Conservation (phyloP, 2,888 invertebrate genomes). For the Colostygia pectinataria region DNA sequence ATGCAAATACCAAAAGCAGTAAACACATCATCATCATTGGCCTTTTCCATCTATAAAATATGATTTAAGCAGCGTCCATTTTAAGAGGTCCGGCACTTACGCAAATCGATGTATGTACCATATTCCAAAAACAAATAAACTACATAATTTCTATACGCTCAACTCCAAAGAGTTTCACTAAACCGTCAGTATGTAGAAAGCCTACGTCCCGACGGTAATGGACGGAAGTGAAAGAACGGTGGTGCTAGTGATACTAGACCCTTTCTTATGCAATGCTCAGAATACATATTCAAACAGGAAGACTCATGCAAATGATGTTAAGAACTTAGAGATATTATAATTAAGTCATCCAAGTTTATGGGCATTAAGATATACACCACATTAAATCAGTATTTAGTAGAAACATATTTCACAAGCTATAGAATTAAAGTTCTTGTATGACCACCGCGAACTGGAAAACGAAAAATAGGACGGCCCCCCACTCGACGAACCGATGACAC, state of each 20-base stretch:
- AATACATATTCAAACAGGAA: conserved; percentile 24
- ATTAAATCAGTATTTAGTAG: neutral
- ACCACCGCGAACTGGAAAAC: too few species aligned
- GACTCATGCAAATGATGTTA: neutral
- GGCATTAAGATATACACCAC: neutral
- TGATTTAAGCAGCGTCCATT: too few species aligned
- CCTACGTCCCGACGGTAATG: conserved; percentile 20
- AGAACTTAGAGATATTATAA: conserved; percentile 5
- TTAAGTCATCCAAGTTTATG: conserved; percentile 6
- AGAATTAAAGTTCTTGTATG: too few species aligned
- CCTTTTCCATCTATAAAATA: too few species aligned
- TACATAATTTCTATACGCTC: neutral
- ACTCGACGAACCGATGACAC: too few species aligned
- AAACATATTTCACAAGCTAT: too few species aligned
- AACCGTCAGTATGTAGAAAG: conserved; percentile 32
- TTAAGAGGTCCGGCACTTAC: too few species aligned
- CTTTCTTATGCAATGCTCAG: conserved; percentile 19
- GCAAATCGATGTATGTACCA: too few species aligned
- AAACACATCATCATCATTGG: too few species aligned
- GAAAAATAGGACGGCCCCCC: too few species aligned
- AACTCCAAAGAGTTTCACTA: conserved; percentile 27
- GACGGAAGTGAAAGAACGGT: conserved; percentile 33
- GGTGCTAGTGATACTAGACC: conserved; percentile 7
- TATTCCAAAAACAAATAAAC: neutral
- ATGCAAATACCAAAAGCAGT: too few species aligned